Base-by-base conservation (phyloP, 23 tunicate species). In the Ciona savignyi region DNA sequence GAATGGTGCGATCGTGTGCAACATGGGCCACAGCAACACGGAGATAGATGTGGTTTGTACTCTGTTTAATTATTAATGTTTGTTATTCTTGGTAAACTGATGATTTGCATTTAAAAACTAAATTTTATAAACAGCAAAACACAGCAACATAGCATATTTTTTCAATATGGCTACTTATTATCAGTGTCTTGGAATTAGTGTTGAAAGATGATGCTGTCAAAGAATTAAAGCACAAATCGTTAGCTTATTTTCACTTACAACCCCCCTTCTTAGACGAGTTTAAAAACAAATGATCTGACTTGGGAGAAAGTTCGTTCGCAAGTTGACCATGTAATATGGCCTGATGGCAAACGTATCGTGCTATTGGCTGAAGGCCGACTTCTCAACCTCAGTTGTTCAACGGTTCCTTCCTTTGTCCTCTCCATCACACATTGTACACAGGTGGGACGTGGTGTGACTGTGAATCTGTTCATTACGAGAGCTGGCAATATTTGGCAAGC, bases 301-400 rank as follows among this genome's bases (percentile, higher is more conserved):
- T 95, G 99, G 99, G 99, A 95, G 83, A 89, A 89, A 84, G 99
- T 95, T 3, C 84, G 99, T 11, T 95, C 99, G 25, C 99, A 95
- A 67, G 99, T 95, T 9, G 99, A 95, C 70, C 99, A 95, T 77
- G 85, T 95, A 65, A 95, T 95, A 51, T 95, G 99, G 99, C 99
- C 96, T 1, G 85, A 95, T 51, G 99, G 99, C 25, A 95, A 95
- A 61, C 78, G 99, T 19, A 73, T 95, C 24, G 89, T 95, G 30
- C 81, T 95, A 31, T 74, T 95, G 51, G 99, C 99, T 31, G 93
- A 95, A 63, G 99, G 99, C 26, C 86, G 99, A 31, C 87, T 95
- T 22, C 81, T 95, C 33, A 95, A 95, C 68, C 62, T 88, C 29
- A 95, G 99, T 77, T 95, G 96, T 56, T 88, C 96, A 11, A 88